Evolutionary conservation across 2,113 vertebrate genomes (phyloP), one percentile per base, ranked within the genome.

Genomic region (Progne subis): DNA sequence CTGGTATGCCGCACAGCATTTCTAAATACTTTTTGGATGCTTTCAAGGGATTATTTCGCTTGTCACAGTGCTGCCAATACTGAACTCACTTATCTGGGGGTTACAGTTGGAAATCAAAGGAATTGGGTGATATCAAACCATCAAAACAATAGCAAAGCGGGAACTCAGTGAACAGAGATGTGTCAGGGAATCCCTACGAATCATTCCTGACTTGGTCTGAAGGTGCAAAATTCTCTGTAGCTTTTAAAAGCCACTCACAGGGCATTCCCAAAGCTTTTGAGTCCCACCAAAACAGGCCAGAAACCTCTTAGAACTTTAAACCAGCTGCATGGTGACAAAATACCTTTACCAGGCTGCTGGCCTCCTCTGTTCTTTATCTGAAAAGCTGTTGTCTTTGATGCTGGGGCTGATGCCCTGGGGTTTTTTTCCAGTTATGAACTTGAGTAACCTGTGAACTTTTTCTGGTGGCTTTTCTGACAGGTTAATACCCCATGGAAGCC

Each of bases 111-210:
- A 77, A 50, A 34, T 28, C 9, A 32, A 13, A 6, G 32, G 56
- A 41, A 79, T 20, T 0, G 1, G 8, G 5, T 71, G 67, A 82
- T 76, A 61, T 34, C 29, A 20, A 70, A 60, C 20, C 57, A 59
- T 23, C 1, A 1, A 14, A 50, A 0, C 4, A 44, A 14, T 55
- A n/a, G 57, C 34, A 3, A 6, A n/a, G 24, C 11, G 0, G 1
- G 8, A 32, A 46, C 34, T 63, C 14, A 17, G 55, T 4, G 34
- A 56, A 13, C 19, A 11, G 2, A 18, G 39, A 7, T 11, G 32
- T 41, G 57, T 5, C 28, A 59, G 23, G 14, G 32, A 6, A 7
- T 41, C 52, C 19, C 46, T 4, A 4, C 2, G 50, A 13, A 10
- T 46, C 3, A 0, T 19, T 37, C 52, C 18, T 0, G 1, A 15